Percentiles rank a stretch among this genome's conserved stretches.
Evolutionary conservation across 2,888 invertebrate species (phyloP).

Genomic region (Lepeophtheirus nordmannii): DNA sequence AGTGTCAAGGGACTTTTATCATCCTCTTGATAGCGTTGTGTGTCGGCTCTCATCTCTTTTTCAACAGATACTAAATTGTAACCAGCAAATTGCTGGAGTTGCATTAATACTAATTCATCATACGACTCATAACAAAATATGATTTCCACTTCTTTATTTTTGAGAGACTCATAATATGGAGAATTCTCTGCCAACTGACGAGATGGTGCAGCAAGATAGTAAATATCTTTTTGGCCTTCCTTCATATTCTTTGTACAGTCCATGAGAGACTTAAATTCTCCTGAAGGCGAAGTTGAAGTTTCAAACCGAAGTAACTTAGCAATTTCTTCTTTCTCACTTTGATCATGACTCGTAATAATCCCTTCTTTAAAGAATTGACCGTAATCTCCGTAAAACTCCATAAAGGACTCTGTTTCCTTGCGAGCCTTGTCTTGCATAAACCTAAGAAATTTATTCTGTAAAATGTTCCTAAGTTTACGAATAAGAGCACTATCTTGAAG

Average conservation of each 20-base stretch:
- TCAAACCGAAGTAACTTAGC: constrained; percentile 43
- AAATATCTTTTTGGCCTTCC: constrained; percentile 66
- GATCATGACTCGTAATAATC: constrained; percentile 65
- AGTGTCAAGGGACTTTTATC: not conserved
- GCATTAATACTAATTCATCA: constrained; percentile 84
- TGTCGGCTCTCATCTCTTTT: constrained; percentile 70
- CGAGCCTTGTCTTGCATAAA: constrained; percentile 68
- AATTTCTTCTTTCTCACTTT: constrained; percentile 55
- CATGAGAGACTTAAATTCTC: constrained; percentile 51
- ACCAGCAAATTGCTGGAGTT: constrained; percentile 63
- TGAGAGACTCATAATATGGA: constrained; percentile 75
- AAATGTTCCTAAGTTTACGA: constrained; percentile 62
- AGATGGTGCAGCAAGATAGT: constrained; percentile 84
- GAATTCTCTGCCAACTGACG: constrained; percentile 81
- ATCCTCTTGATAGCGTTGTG: constrained; percentile 29
- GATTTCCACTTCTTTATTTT: constrained; percentile 18
- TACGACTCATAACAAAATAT: constrained; percentile 72
- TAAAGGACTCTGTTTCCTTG: constrained; percentile 64
- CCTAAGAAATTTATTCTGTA: constrained; percentile 65
- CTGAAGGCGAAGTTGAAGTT: constrained; percentile 58
- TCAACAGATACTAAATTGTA: constrained; percentile 70
- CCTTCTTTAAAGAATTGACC: constrained; percentile 88
- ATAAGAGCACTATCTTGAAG: constrained; percentile 85
- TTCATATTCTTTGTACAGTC: constrained; percentile 65
- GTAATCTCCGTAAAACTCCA: constrained; percentile 77